Evolutionary conservation across 2,888 invertebrate genomes (phyloP).

Genomic region (Bembecia ichneumoniformis): DNA sequence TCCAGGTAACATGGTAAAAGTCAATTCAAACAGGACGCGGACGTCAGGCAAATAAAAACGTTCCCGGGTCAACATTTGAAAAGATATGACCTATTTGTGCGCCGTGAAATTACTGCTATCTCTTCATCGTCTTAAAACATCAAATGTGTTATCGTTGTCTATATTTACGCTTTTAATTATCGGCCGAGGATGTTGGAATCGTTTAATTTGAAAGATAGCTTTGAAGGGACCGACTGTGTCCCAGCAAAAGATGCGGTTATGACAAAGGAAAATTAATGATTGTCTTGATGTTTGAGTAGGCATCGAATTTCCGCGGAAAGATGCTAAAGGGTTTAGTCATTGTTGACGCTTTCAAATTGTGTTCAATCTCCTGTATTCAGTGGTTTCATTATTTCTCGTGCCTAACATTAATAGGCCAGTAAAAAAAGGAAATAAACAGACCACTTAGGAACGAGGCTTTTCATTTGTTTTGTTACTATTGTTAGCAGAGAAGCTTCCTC

Average conservation of each 20-base stretch:
- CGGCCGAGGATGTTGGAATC: constrained; percentile 23
- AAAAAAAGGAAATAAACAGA: too few species aligned
- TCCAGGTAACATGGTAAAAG: constrained; percentile 40
- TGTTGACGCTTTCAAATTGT: neutral
- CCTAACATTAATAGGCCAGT: too few species aligned
- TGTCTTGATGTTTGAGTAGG: constrained; percentile 11
- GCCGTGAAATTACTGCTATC: constrained; percentile 47
- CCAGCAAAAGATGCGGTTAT: constrained; percentile 13
- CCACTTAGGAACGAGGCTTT: constrained; percentile 2
- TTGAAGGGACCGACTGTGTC: constrained; percentile 13
- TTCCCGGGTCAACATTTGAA: constrained; percentile 26
- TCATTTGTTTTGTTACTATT: constrained; percentile 5
- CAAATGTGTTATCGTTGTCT: constrained; percentile 48
- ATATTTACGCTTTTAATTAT: constrained; percentile 55
- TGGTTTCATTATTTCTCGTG: neutral
- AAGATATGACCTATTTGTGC: constrained; percentile 53
- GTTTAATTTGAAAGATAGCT: constrained; percentile 18
- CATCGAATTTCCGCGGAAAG: constrained; percentile 9
- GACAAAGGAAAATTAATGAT: constrained; percentile 20
- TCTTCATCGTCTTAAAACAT: constrained; percentile 19
- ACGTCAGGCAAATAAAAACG: constrained; percentile 53
- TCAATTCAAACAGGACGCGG: constrained; percentile 38
- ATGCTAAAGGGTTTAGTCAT: constrained; percentile 7
- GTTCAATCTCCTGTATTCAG: neutral
- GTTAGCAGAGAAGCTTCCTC: too few species aligned